These are phyloP conservation scores for Stegostoma tigrinum DNA, from an alignment of 2,113 vertebrate genomes.

Conservation along the genomic window DNA sequence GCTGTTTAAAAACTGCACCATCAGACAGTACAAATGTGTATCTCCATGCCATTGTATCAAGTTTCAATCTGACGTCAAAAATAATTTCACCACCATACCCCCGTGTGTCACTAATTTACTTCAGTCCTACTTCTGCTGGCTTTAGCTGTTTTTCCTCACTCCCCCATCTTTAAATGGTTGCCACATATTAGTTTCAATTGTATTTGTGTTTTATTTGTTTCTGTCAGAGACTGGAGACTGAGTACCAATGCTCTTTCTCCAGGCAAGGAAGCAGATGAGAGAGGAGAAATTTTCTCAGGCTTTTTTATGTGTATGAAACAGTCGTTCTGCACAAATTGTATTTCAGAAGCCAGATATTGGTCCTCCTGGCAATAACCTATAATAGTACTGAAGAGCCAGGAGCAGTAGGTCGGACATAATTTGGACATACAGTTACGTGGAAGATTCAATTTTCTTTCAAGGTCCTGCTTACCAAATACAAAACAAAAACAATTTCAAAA, in stretches of 20 bases:
- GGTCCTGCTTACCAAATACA: neutral
- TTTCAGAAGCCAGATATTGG: neutral
- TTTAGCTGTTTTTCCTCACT: neutral
- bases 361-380: neutral
- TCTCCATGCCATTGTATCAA: neutral
- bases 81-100: neutral
- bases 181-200: neutral
- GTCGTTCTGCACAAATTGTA: neutral
- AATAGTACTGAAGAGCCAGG: neutral
- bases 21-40: neutral
- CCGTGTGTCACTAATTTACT: neutral
- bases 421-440: neutral
- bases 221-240: neutral
- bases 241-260: neutral
- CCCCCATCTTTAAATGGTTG: neutral
- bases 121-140: neutral
- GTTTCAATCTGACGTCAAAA: neutral
- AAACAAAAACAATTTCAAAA: neutral
- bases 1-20: neutral
- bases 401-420: neutral
- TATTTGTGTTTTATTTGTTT: neutral
- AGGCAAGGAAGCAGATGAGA: neutral
- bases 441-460: neutral
- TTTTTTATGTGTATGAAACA: neutral
- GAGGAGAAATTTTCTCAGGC: neutral